phyloP scores from a whole-genome alignment of 2,888 invertebrate species.

The Andrena chrysosceles region DNA sequence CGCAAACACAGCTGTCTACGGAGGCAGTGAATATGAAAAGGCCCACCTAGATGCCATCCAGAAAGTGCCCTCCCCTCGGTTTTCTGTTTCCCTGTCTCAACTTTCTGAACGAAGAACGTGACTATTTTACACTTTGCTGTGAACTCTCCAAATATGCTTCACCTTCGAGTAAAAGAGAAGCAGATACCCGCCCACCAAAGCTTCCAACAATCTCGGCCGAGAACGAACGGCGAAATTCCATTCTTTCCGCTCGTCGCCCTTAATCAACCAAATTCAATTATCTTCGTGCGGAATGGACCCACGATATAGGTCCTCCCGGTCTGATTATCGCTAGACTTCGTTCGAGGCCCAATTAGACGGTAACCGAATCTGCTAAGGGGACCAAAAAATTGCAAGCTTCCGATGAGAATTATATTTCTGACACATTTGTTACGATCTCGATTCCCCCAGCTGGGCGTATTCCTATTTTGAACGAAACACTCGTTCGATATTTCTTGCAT shows the following conservation, averaged over 20 bases:
- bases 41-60: not conserved
- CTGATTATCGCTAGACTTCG: not conserved
- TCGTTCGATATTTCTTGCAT: not conserved
- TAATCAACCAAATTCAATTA: constrained; percentile 2
- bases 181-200: not conserved
- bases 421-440: not conserved
- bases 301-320: not conserved
- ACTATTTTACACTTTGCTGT: no score
- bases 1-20: constrained; percentile 37
- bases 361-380: not conserved
- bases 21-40: constrained; percentile 14
- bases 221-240: not conserved
- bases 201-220: not conserved
- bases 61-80: not conserved
- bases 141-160: not conserved
- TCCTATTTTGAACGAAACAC: not conserved
- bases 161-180: not conserved
- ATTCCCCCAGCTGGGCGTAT: not conserved
- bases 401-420: not conserved
- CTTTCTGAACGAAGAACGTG: no score
- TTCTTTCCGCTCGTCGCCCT: not conserved
- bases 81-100: not conserved
- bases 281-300: not conserved
- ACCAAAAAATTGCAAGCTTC: not conserved
- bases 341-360: not conserved